These are phyloP conservation scores for Eledona agricola DNA, from an alignment of 2,888 invertebrate genomes.

Conservation along the genomic window DNA sequence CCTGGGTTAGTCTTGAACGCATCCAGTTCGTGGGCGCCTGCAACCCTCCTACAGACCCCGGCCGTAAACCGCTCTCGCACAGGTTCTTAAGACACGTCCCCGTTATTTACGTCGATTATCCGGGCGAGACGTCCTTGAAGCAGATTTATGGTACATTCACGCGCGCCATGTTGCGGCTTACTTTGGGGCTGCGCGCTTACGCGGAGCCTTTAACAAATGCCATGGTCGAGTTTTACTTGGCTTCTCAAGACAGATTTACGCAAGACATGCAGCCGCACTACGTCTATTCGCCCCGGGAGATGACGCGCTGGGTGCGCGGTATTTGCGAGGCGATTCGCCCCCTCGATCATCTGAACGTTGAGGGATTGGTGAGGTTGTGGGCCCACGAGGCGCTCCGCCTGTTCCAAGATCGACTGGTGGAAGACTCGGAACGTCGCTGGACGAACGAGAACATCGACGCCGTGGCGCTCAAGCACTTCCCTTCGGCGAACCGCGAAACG, in stretches of 20 bases:
- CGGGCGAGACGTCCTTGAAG: conserved; percentile 96
- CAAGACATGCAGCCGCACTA: conserved; percentile 99
- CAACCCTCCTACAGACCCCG: conserved; percentile 99
- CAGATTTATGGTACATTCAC: conserved; percentile 99
- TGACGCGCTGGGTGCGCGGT: conserved; percentile 99
- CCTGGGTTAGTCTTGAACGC: conserved; percentile 96
- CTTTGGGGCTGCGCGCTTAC: conserved; percentile 90
- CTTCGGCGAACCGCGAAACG: conserved; percentile 71
- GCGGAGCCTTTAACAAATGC: conserved; percentile 97
- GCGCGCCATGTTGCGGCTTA: conserved; percentile 95
- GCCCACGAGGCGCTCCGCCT: conserved; percentile 98
- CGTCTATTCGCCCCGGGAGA: conserved; percentile 98
- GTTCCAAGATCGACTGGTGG: conserved; percentile 96
- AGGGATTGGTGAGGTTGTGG: conserved; percentile 98
- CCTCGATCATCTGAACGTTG: conserved; percentile 88
- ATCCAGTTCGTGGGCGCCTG: conserved; percentile 99
- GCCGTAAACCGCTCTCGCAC: conserved; percentile 90
- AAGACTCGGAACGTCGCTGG: conserved; percentile 94
- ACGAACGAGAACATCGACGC: conserved; percentile 97
- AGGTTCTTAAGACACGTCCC: conserved; percentile 93
- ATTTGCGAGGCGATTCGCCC: conserved; percentile 99
- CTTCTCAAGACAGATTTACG: conserved; percentile 97
- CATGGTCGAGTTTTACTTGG: conserved; percentile 98
- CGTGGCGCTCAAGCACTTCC: conserved; percentile 94
- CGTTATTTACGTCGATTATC: conserved; percentile 99